Evolutionary conservation across 2,113 vertebrate species (phyloP), one percentile per base, ranked within the genome.

Genomic region (Heterotis niloticus): DNA sequence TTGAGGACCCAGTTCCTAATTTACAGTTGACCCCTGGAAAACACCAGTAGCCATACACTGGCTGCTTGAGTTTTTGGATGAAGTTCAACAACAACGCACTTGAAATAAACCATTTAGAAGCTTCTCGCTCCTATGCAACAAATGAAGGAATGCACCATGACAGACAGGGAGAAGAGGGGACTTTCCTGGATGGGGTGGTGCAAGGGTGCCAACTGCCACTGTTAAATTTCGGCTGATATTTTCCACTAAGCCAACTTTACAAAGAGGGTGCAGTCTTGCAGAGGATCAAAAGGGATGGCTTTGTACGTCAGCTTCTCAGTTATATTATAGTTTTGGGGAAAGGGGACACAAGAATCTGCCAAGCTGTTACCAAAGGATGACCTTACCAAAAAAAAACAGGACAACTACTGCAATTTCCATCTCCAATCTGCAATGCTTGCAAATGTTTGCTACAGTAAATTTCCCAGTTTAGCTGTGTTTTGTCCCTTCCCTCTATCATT

Each of bases 51-150:
- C 51, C 17, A 29, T 23, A 24, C 73, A 69, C 26, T 76, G 64
- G 28, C 65, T 66, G 26, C 56, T 70, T 60, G 28, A 68, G 56
- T 70, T 28, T 60, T 64, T 28, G 54, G 52, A 24, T n/a, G 28
- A 20, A 65, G n/a, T 75, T 80, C 51, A 80, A 80, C 24, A 76
- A 70, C 29, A 44, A 54, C 17, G 62, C 65, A 76, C 79, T 80
- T 51, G 54, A 64, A 70, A 59, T 54, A 20, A 54, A 34, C 57
- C 68, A 52, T 16, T 71, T 28, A 59, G 56, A 26, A 52, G 26
- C 62, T 56, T 28, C 51, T 59, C 26, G 56, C 28, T 68, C 64
- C 73, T 44, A 70, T 26, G 34, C 13, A 23, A 76, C 64, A 62
- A 70, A 80, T 68, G 57, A 75, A 74, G 7, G 52, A 68, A 69